Percentiles rank a stretch among this genome's conserved stretches.
These are phyloP conservation scores for Eptesicus fuscus DNA, from an alignment of 2,113 vertebrate species.

Conservation along the genomic window DNA sequence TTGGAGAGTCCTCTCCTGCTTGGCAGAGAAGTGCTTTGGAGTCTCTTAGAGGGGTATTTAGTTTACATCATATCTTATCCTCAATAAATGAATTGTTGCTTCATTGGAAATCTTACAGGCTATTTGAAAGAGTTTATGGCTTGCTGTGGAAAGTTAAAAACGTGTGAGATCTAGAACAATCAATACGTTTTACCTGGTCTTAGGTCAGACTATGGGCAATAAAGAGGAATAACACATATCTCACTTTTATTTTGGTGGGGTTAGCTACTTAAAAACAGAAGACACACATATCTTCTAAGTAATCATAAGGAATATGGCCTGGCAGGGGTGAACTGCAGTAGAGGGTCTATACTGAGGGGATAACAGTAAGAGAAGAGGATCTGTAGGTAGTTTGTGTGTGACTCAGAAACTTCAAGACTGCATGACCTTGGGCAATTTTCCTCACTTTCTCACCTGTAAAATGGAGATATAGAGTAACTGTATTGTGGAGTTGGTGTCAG, in stretches of 20 bases:
- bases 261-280: neutral
- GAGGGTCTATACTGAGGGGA: neutral
- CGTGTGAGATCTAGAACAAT: neutral
- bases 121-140: neutral
- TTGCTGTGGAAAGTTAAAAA: neutral
- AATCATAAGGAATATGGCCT: neutral
- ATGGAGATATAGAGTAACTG: neutral
- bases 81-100: neutral
- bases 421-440: neutral
- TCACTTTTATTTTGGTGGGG: neutral
- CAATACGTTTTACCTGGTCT: neutral
- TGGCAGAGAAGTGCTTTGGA: neutral
- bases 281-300: neutral
- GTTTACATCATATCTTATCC: neutral
- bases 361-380: neutral
- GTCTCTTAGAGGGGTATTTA: neutral
- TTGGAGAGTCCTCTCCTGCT: neutral
- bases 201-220: neutral
- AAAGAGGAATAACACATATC: neutral
- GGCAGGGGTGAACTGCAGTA: neutral
- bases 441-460: neutral
- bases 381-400: neutral
- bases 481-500: neutral
- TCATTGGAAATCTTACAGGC: neutral
- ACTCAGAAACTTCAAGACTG: neutral